Evolutionary conservation across 1,140 invertebrate species (phyloP).

Genomic region (Dreissena polymorpha): DNA sequence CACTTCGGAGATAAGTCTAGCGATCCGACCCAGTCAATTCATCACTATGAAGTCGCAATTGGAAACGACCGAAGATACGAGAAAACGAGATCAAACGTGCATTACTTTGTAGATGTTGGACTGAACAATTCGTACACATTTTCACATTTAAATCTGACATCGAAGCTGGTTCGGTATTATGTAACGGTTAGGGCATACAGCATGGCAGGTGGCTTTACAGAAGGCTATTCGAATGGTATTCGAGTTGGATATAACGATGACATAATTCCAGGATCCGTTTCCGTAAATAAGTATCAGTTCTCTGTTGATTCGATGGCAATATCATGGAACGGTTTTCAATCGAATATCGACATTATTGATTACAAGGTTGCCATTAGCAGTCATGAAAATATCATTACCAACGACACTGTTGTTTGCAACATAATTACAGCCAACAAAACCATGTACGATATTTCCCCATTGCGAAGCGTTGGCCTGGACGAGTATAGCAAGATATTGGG

Average conservation of each 20-base stretch:
- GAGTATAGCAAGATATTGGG: neutral
- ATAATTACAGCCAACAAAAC: conserved; percentile 3
- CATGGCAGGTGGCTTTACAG: conserved; percentile 25
- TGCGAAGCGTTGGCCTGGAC: conserved; percentile 15
- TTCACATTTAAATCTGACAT: conserved; percentile 27
- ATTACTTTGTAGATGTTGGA: conserved; percentile 42
- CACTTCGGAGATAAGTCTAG: conserved; percentile 35
- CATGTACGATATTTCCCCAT: neutral
- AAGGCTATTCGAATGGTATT: conserved; percentile 40
- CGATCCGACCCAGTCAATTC: conserved; percentile 23
- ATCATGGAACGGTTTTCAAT: conserved; percentile 32
- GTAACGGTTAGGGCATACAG: conserved; percentile 34
- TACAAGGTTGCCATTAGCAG: conserved; percentile 35
- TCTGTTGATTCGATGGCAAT: conserved; percentile 13
- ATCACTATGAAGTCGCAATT: conserved; percentile 36
- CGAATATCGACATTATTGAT: conserved; percentile 30
- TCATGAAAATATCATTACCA: conserved; percentile 16
- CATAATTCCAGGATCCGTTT: conserved; percentile 18
- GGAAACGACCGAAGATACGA: conserved; percentile 37
- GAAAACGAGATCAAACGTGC: conserved; percentile 36
- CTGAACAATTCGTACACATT: conserved; percentile 42
- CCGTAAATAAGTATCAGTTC: conserved; percentile 16
- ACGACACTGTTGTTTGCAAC: conserved; percentile 18
- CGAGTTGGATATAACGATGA: conserved; percentile 35
- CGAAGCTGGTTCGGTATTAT: conserved; percentile 33